Evolutionary conservation across 2,113 vertebrate genomes (phyloP).

Genomic region (Leptodactylus fuscus): DNA sequence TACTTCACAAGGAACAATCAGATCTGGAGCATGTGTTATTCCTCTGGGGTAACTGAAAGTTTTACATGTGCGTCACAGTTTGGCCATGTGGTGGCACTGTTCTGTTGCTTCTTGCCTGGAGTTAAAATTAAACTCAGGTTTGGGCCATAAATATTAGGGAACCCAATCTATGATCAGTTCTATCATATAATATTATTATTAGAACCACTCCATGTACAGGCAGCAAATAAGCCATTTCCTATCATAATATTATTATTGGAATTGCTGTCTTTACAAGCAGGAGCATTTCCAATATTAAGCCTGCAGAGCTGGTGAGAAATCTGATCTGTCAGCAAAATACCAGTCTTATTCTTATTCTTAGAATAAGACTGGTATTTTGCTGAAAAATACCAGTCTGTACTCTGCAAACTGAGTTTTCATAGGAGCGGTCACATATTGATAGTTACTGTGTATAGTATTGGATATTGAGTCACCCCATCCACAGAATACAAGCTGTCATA

Average conservation of each 20-base stretch:
- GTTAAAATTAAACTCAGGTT: neutral
- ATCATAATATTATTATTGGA: neutral
- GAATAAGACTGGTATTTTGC: too few relatives aligned
- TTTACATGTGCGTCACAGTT: neutral
- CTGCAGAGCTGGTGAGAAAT: neutral
- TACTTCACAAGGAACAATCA: too few relatives aligned
- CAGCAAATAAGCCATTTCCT: neutral
- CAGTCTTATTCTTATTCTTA: too few relatives aligned
- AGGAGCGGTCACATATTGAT: neutral
- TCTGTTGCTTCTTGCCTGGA: neutral
- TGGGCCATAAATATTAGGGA: neutral
- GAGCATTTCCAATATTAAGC: neutral
- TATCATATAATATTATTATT: neutral
- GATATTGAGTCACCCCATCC: too few relatives aligned
- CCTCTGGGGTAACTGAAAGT: neutral
- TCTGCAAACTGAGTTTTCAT: neutral
- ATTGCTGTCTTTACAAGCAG: neutral
- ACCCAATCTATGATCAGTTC: neutral
- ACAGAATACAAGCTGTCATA: neutral
- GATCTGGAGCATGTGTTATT: neutral
- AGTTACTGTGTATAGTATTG: neutral
- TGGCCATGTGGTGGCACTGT: neutral
- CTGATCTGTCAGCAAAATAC: neutral
- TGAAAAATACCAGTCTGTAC: too few relatives aligned
- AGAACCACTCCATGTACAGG: neutral